phyloP scores from a whole-genome alignment of 2,797 vertebrate species.

The Amblyraja radiata region DNA sequence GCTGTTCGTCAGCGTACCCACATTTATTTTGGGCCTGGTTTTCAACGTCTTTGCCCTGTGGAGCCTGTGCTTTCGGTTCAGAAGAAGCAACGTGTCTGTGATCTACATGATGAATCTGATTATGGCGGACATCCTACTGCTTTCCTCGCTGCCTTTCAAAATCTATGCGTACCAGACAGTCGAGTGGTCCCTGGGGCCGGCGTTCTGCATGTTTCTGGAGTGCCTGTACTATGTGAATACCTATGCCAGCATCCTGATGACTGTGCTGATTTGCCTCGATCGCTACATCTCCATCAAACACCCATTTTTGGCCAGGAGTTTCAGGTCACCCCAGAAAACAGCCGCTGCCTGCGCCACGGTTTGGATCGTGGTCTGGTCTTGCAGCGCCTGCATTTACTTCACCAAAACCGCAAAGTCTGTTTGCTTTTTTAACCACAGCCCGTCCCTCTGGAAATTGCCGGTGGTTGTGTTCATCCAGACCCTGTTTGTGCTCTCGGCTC shows the following conservation, averaged over 20 bases:
- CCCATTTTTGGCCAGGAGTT: constrained; percentile 47
- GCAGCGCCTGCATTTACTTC: constrained; percentile 30
- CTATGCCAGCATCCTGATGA: constrained; percentile 59
- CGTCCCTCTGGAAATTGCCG: not conserved
- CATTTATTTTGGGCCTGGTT: constrained; percentile 45
- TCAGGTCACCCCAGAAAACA: constrained; percentile 48
- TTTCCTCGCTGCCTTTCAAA: constrained; percentile 66
- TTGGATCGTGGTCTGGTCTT: constrained; percentile 45
- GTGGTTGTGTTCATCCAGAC: constrained; percentile 24
- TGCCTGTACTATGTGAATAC: constrained; percentile 56
- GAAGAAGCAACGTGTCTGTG: constrained; percentile 54
- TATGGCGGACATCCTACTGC: constrained; percentile 53
- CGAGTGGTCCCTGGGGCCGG: fast-evolving
- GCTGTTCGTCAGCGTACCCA: not conserved
- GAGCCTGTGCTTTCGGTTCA: constrained; percentile 45
- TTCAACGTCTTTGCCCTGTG: constrained; percentile 52
- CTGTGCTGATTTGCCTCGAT: constrained; percentile 56
- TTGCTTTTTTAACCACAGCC: constrained; percentile 48
- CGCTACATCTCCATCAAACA: constrained; percentile 54
- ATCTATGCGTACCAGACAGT: constrained; percentile 44
- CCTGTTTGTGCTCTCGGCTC: constrained; percentile 50
- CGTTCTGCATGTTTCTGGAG: constrained; percentile 53
- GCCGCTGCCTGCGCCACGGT: constrained; percentile 48
- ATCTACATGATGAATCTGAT: constrained; percentile 61
- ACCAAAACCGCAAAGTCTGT: fast-evolving